Evolutionary conservation across 2,113 vertebrate genomes (phyloP).

Genomic region (Forbesichthys agassizii): DNA sequence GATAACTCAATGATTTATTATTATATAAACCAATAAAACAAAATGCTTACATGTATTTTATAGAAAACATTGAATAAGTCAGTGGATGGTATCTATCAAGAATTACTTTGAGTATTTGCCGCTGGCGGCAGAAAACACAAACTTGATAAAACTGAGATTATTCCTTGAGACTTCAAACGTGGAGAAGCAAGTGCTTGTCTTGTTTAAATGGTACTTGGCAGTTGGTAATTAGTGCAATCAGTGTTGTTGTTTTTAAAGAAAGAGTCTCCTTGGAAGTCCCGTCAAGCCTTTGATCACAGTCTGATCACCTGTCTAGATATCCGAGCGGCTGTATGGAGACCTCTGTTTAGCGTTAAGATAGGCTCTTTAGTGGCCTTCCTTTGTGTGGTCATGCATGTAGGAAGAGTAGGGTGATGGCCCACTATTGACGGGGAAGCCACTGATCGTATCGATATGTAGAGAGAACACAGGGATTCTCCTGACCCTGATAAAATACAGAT

Average conservation of each 20-base stretch:
- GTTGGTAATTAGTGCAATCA: slow-evolving; percentile 54
- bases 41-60: not conserved
- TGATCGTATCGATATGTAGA: slow-evolving; percentile 45
- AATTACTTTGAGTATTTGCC: not conserved
- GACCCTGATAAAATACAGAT: slow-evolving; percentile 66
- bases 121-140: not conserved
- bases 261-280: slow-evolving; percentile 40
- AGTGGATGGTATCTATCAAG: not conserved
- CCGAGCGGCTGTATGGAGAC: slow-evolving; percentile 32
- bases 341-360: slow-evolving; percentile 62
- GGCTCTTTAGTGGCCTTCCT: slow-evolving; percentile 36
- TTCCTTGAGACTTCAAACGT: slow-evolving; percentile 5
- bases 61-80: not conserved
- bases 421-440: slow-evolving; percentile 16
- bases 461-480: slow-evolving; percentile 46
- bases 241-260: slow-evolving; percentile 49
- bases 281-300: slow-evolving; percentile 56
- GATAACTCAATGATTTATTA: not conserved
- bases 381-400: slow-evolving; percentile 51
- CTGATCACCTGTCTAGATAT: slow-evolving; percentile 61
- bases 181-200: slow-evolving; percentile 32
- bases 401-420: slow-evolving; percentile 20
- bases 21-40: not conserved
- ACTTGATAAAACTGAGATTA: not conserved
- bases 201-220: slow-evolving; percentile 21